A percentile compares a stretch with the other conserved stretches of the same genome.
phyloP scores from a whole-genome alignment of 2,797 vertebrate species.

The Momotus momota region DNA sequence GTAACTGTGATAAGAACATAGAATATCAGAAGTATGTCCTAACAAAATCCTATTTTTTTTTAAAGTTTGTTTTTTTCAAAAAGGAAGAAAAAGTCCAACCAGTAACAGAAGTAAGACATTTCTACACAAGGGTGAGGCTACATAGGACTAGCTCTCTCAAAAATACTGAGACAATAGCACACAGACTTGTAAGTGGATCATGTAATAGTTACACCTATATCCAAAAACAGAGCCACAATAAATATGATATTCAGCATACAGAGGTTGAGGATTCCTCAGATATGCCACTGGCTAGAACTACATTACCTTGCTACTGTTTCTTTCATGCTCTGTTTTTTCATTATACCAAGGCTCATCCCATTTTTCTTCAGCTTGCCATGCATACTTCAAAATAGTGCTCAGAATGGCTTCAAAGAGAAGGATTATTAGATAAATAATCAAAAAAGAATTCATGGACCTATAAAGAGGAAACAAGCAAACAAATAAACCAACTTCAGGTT shows the following conservation, averaged over 20 bases:
- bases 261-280: background rate
- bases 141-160: background rate
- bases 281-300: background rate
- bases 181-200: background rate
- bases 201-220: background rate
- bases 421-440: conserved; percentile 96
- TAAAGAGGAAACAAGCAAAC: background rate
- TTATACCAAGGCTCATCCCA: conserved; percentile 98
- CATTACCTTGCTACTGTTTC: conserved; percentile 94
- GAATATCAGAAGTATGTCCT: background rate
- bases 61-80: background rate
- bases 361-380: conserved; percentile 93
- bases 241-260: background rate
- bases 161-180: background rate
- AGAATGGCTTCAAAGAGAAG: conserved; percentile 93
- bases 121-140: background rate
- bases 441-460: conserved; percentile 98
- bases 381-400: conserved; percentile 96
- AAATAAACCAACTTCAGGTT: background rate
- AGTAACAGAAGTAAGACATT: background rate
- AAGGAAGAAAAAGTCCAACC: background rate
- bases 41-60: background rate
- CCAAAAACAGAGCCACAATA: background rate
- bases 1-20: background rate
- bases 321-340: conserved; percentile 92